Evolutionary conservation across 2,888 invertebrate genomes (phyloP), one percentile per base, ranked within the genome.

Genomic region (Hemicrepidius hirtus): DNA sequence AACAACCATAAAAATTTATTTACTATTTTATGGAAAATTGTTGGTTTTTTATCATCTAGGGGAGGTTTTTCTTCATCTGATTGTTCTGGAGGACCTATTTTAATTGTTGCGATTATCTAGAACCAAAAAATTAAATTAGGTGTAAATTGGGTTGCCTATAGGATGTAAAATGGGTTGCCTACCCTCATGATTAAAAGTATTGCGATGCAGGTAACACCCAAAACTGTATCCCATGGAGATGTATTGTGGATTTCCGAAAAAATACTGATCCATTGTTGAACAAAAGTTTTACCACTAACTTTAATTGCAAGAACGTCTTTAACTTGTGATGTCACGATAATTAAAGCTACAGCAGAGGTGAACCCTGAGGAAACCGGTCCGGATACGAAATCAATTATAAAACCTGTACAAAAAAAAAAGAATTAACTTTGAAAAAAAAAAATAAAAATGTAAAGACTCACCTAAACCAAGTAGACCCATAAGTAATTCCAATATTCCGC

Each of bases 341-440:
- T 94, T 60, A 97, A 88, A 32, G 96, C 95, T 10, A 95, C 96
- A 1, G 96, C 96, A 0, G 96, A 96, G 1, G 96, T 96, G 85
- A 97, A 97, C 12, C 95, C 96, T 0, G 94, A 95, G 1, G 95
- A 94, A 0, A 97, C 96, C 0, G 96, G 96, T 0, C 95, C 95
- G 1, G 96, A 96, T 35, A 97, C 95, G 84, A 60, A 97, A 86
- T 96, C 95, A 73, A 96, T 93, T 74, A 97, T 88, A 85, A 96
- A 96, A 65, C 96, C 92, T 92, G 80, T 18, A 84, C 84, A 20
- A 44, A 18, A 55, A 18, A 49, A 16, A 3, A 2, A 49, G 10
- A 49, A 13, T 49, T 49, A 49, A 21, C 1, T 12, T 10, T 13
- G 16, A 3, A 28, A 20, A n/a, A 28, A 6, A n/a, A 18, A 21